A percentile compares a stretch with the other conserved stretches of the same genome.
Evolutionary conservation across 2,113 vertebrate species (phyloP).

Genomic region (Phyllostomus hastatus): DNA sequence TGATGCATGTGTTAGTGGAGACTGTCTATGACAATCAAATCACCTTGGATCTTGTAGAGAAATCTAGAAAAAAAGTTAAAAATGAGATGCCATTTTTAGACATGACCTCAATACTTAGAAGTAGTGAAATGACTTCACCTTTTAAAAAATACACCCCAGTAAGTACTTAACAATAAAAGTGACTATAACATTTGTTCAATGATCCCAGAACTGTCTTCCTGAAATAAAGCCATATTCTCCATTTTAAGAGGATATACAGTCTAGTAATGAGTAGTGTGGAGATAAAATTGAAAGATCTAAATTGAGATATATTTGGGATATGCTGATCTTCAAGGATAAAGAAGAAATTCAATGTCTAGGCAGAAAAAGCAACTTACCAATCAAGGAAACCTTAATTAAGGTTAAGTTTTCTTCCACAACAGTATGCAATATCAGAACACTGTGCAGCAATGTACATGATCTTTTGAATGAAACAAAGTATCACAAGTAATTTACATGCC

Average conservation of each 20-base stretch:
- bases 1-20: neutral
- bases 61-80: neutral
- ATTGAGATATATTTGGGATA: neutral
- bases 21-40: neutral
- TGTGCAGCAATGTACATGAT: neutral
- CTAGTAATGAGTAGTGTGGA: neutral
- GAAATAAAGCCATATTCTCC: neutral
- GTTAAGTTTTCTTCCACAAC: neutral
- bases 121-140: neutral
- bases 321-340: neutral
- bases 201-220: neutral
- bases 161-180: neutral
- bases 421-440: neutral
- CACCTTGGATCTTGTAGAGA: neutral
- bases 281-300: neutral
- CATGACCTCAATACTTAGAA: neutral
- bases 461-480: neutral
- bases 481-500: neutral
- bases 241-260: neutral
- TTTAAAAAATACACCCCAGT: neutral
- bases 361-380: neutral
- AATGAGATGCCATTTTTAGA: neutral
- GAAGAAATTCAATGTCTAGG: neutral
- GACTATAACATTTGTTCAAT: neutral
- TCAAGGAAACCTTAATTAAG: neutral